Evolutionary conservation across 2,888 invertebrate species (phyloP).

Genomic region (Acleris laterana): DNA sequence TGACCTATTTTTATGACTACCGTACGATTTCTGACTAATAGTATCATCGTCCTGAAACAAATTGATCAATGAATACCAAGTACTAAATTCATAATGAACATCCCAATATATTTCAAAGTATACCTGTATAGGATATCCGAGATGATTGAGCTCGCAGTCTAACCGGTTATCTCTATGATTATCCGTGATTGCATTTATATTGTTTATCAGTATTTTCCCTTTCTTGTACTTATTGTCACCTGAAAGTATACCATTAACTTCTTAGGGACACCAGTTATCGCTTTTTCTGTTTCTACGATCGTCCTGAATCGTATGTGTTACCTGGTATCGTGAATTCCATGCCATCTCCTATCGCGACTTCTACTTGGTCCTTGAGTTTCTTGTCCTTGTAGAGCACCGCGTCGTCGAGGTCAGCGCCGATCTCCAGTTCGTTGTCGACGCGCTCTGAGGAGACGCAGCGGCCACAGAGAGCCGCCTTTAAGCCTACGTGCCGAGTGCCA

Average conservation of each 20-base stretch:
- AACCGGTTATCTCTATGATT: slow-evolving; percentile 90
- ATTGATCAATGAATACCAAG: background rate
- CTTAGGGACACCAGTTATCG: slow-evolving; percentile 38
- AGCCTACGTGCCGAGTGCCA: slow-evolving; percentile 71
- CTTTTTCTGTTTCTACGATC: slow-evolving; percentile 18
- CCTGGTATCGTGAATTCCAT: slow-evolving; percentile 97
- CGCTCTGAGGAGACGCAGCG: slow-evolving; percentile 89
- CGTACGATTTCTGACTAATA: slow-evolving; percentile 95
- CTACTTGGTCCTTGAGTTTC: slow-evolving; percentile 94
- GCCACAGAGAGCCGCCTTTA: slow-evolving; percentile 84
- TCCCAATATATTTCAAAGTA: background rate
- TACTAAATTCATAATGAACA: background rate
- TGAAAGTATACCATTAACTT: slow-evolving; percentile 58
- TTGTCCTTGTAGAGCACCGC: slow-evolving; percentile 94
- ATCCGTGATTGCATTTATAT: slow-evolving; percentile 91
- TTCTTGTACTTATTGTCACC: slow-evolving; percentile 93
- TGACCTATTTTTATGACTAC: slow-evolving; percentile 94
- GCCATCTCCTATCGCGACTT: slow-evolving; percentile 96
- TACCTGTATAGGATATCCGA: slow-evolving; percentile 87
- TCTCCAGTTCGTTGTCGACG: slow-evolving; percentile 86
- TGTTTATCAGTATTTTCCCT: slow-evolving; percentile 91
- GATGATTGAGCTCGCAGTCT: slow-evolving; percentile 90
- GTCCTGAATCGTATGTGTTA: slow-evolving; percentile 56
- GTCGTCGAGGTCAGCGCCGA: slow-evolving; percentile 89
- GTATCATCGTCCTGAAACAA: slow-evolving; percentile 87